Evolutionary conservation across 2,113 vertebrate species (phyloP).

Genomic region (Myotis lucifugus): DNA sequence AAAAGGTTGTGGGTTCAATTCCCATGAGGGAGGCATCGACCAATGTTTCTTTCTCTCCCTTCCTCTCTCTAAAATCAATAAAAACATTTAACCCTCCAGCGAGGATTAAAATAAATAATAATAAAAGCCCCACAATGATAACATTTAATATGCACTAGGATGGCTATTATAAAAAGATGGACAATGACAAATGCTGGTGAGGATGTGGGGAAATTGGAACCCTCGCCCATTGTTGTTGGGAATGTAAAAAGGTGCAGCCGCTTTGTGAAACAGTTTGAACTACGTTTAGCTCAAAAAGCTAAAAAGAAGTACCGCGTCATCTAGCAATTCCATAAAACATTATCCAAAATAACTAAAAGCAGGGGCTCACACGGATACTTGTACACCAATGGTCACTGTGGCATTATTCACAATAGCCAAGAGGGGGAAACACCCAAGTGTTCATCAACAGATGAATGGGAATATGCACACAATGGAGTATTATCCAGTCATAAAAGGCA

Average conservation of each 20-base stretch:
- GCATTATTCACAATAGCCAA: no score
- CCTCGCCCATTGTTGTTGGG: not conserved
- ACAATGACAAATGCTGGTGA: not conserved
- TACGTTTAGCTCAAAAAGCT: not conserved
- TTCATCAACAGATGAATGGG: not conserved
- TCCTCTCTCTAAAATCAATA: not conserved
- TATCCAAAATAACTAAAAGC: not conserved
- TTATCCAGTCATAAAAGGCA: not conserved
- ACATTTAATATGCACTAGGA: not conserved
- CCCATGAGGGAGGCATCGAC: not conserved
- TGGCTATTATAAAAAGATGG: not conserved
- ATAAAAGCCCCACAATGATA: not conserved
- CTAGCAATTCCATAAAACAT: not conserved
- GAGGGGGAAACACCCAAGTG: not conserved
- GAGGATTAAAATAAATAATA: not conserved
- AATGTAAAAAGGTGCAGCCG: not conserved
- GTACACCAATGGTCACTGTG: no score
- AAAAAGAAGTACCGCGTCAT: not conserved
- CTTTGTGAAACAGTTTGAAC: not conserved
- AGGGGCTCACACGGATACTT: no score
- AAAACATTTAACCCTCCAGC: not conserved
- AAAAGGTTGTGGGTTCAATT: not conserved
- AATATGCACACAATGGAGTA: accelerated
- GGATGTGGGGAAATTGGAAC: not conserved
- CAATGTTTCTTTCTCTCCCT: not conserved